phyloP scores from a whole-genome alignment of 2,113 vertebrate species.

The Ictidomys tridecemlineatus region DNA sequence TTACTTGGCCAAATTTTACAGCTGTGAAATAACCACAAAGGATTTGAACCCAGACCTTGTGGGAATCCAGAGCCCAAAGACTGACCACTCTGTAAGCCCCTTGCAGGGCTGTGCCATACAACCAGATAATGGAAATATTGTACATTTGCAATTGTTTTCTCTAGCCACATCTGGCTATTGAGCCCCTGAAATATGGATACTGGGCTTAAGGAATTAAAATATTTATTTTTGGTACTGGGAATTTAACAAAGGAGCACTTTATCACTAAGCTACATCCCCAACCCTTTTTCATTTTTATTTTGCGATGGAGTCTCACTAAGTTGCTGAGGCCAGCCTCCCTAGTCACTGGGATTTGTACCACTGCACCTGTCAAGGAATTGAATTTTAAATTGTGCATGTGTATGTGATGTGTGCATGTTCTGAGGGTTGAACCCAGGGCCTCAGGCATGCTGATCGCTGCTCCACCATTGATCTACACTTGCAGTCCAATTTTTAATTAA shows the following conservation, averaged over 20 bases:
- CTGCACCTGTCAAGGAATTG: no score
- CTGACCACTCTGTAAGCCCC: neutral
- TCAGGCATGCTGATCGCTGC: no score
- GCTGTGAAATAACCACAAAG: neutral
- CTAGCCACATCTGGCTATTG: neutral
- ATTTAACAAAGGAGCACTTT: neutral
- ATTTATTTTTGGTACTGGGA: neutral
- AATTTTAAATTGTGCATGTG: no score
- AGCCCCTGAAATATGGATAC: neutral
- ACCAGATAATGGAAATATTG: neutral
- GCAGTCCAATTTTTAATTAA: neutral
- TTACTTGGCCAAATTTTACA: neutral
- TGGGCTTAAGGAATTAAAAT: neutral
- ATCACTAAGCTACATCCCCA: neutral
- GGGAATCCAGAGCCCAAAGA: neutral
- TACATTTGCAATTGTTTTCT: no score
- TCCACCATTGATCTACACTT: neutral
- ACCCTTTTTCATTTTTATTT: neutral
- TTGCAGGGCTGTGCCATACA: neutral
- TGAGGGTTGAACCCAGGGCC: no score
- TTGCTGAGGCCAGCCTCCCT: no score
- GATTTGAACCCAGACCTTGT: constrained; percentile 38
- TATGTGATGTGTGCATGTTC: no score
- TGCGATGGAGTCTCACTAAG: no score
- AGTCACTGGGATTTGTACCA: no score